Base-by-base conservation (phyloP, 2,113 vertebrate species). In the Crotophaga sulcirostris region DNA sequence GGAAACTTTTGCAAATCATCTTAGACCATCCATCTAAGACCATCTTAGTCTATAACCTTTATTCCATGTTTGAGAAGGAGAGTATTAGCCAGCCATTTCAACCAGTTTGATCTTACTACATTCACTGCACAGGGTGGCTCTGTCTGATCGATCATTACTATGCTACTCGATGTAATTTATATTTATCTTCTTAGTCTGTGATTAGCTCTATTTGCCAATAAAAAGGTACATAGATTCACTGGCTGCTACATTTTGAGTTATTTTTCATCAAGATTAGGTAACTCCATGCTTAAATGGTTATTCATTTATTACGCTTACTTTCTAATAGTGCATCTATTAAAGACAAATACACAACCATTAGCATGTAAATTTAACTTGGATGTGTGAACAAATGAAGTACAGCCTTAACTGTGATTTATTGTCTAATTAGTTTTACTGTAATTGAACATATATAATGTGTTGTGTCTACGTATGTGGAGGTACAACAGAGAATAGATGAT, bases 241-340 rank as follows among this genome's bases (percentile, higher is more conserved):
- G 85, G 42, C 84, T 91, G 66, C 91, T 96, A 90, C 69, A 58
- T 94, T 97, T 96, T 96, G 60, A 86, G 74, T 72, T 93, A 94
- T 93, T 96, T 98, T 97, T 97, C 86, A 88, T 94, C 78, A 87
- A 92, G 92, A 95, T 68, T 13, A 91, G 93, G 78, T 96, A 90
- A 94, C 72, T 95, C 89, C 60, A 64, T 86, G 69, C 86, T 86
- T 95, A 96, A 97, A 95, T 87, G 45, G 90, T 94, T 95, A 94
- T 93, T 96, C 93, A 97, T 97, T 96, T 96, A 69, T 98, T 97
- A 92, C 77, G 79, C 81, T 98, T 97, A 85, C 88, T 95, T 98
- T 93, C 91, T 92, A 87, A 89, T 78, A 90, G 73, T 70, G 38
- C 80, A 87, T 95, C 95, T 97, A 73, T 97, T 97, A 97, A 96